Evolutionary conservation across 2,113 vertebrate genomes (phyloP), one percentile per base, ranked within the genome.

Genomic region (Caretta caretta): DNA sequence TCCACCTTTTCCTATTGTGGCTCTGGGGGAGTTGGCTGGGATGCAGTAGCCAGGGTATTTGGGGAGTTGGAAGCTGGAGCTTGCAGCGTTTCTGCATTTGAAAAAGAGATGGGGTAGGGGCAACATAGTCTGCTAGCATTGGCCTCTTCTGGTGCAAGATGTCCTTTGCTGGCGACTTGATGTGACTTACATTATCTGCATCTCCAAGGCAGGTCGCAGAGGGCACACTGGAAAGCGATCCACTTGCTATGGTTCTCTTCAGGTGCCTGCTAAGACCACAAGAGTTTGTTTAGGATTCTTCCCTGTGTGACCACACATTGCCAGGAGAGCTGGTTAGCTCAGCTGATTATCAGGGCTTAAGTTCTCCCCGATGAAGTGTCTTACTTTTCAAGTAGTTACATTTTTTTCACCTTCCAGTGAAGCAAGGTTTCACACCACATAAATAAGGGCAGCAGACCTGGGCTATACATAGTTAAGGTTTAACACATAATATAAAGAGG

Each of bases 231-330:
- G 31, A 65, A 65, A 31, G 16, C 14, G 6, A 35, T 35, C 14
- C 14, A 2, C 62, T 65, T 65, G 31, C 62, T 35, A 65, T 65
- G 31, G 17, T 65, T 65, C 62, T 65, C 31, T 4, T 65, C 62
- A 65, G 31, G 62, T 65, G 29, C 35, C 62, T 65, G 62, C 62
- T 35, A 65, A 65, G 62, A 35, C 31, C 24, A 2, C 0, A 53
- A 87, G 69, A 56, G 80, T 95, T 92, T 86, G 93, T 95, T 95
- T 93, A 96, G 90, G 87, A 90, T 80, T 88, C 79, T 90, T 97
- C 79, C 69, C 90, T 94, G 95, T 97, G 85, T 83, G 31, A 89
- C 92, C 35, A 89, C 69, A 92, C 91, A 49, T 90, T 90, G 29
- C 29, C 35, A 22, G 35, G 50, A 90, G 95, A 95, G 95, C 95